Conservation (phyloP, 2,888 invertebrate genomes). For the Dione vanillae region DNA sequence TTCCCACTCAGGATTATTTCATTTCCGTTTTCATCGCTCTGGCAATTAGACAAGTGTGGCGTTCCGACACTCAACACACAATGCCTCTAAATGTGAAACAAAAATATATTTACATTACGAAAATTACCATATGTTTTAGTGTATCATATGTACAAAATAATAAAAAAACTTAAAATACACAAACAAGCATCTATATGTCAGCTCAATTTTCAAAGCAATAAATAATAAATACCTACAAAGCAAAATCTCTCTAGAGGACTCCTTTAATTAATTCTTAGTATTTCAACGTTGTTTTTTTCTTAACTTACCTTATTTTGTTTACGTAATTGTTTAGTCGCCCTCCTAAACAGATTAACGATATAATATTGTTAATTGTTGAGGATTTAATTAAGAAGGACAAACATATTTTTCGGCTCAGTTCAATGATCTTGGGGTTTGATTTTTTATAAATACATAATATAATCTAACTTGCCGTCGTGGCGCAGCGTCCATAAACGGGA, state of each 20-base stretch:
- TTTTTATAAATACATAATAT: not conserved
- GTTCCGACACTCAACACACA: too few species aligned
- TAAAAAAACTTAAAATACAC: too few species aligned
- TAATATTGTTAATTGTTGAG: not conserved
- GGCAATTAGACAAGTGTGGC: too few species aligned
- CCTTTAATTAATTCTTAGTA: constrained; percentile 21
- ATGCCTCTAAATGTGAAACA: too few species aligned
- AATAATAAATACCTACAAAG: constrained; percentile 4
- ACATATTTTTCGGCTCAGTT: not conserved
- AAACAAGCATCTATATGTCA: not conserved
- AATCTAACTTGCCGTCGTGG: too few species aligned
- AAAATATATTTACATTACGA: too few species aligned
- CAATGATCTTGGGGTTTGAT: not conserved
- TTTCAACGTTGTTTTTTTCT: not conserved
- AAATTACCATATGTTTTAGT: too few species aligned
- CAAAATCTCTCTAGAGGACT: not conserved
- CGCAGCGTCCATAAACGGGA: too few species aligned
- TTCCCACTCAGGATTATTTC: too few species aligned
- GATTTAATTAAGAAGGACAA: not conserved
- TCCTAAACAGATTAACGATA: not conserved
- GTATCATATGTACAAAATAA: too few species aligned
- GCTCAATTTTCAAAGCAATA: not conserved
- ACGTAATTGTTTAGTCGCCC: not conserved
- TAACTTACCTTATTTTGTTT: constrained; percentile 1
- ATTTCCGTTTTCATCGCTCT: too few species aligned